A percentile compares a stretch with the other conserved stretches of the same genome.
Evolutionary conservation across 2,888 invertebrate species (phyloP).

Genomic region (Ctenicera cuprea): DNA sequence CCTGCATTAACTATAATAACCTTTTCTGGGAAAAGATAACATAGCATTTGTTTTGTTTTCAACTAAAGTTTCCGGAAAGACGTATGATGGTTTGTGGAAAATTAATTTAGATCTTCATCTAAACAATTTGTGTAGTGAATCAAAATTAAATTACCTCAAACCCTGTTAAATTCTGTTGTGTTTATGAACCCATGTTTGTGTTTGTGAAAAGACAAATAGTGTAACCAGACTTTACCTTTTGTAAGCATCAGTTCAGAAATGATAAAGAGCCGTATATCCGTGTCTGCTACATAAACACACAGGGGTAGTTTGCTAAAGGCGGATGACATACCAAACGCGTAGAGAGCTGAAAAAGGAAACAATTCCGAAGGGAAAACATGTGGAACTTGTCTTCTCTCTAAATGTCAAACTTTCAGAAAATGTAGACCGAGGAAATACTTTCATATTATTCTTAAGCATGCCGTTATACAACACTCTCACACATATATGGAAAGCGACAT

Average conservation of each 20-base stretch:
- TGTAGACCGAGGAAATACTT: not conserved
- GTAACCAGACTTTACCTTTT: not conserved
- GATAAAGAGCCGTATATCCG: not conserved
- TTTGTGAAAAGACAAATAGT: not conserved
- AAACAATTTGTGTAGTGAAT: too few relatives aligned
- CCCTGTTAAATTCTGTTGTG: not conserved
- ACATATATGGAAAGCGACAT: too few relatives aligned
- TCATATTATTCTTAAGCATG: too few relatives aligned
- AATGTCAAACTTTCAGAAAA: not conserved
- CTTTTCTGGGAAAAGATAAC: too few relatives aligned
- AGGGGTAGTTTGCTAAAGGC: not conserved
- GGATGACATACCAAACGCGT: not conserved
- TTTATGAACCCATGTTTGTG: not conserved
- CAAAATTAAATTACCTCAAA: not conserved
- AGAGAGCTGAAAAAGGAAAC: not conserved
- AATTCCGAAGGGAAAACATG: not conserved
- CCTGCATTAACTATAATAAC: too few relatives aligned
- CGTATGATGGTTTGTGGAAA: too few relatives aligned
- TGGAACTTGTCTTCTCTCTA: not conserved
- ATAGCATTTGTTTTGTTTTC: too few relatives aligned
- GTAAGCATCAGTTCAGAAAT: not conserved
- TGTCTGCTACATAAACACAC: constrained; percentile 1
- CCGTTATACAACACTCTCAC: too few relatives aligned
- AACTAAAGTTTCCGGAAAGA: too few relatives aligned
- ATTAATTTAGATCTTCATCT: too few relatives aligned